Evolutionary conservation across 2,113 vertebrate species (phyloP), one percentile per base, ranked within the genome.

Genomic region (Pagrus major): DNA sequence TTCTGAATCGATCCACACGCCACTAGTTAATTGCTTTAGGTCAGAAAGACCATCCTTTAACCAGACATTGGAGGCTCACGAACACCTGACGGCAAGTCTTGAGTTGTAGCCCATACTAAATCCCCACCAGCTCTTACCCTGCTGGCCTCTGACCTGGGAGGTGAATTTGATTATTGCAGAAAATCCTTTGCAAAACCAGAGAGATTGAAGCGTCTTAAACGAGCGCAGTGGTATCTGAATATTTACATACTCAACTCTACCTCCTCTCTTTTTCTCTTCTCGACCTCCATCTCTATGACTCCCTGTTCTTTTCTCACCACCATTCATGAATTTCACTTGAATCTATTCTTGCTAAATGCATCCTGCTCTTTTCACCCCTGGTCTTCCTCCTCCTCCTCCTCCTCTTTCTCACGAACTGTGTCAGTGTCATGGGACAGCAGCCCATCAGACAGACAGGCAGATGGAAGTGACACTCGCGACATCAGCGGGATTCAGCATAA

Each of bases 401-500:
- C 15, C 21, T 80, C 67, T 25, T 71, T 42, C 11, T 67, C 63
- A 7, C 0, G 15, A 68, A 58, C 46, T 54, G 25, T 69, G 21
- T 78, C 56, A 10, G 58, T 78, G 71, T 81, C 52, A 6, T 58
- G 71, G 71, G 64, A 76, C 49, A 14, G 66, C 76, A 27, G 52
- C 27, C 41, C 72, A 81, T 81, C 49, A 20, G 78, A 81, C 67
- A 82, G 73, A 81, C 81, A 49, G 67, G 39, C 60, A 81, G 78
- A 84, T 80, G 73, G 82, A 85, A 86, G 78, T 81, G 90, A 89
- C 89, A 84, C 64, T 31, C 47, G 81, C 4, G 27, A 71, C 73
- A 85, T 87, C 65, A 78, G 76, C 5, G 9, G 52, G 61, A 81
- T 73, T 68, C 74, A 71, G 76, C 64, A 59, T 88, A 86, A 90